A percentile compares a stretch with the other conserved stretches of the same genome.
phyloP scores from a whole-genome alignment of 2,888 invertebrate genomes.

The Acronicta aceris region DNA sequence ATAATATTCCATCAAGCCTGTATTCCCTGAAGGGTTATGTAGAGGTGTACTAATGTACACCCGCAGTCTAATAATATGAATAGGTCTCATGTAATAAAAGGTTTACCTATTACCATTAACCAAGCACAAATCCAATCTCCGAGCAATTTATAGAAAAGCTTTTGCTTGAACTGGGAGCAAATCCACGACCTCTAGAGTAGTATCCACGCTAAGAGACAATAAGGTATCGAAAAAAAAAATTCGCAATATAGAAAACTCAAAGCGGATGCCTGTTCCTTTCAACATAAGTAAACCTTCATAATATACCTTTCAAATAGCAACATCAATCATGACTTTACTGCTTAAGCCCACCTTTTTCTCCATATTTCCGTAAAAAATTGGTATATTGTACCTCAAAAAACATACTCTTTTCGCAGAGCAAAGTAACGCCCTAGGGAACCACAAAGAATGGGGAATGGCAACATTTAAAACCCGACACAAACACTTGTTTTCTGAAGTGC shows the following conservation, averaged over 20 bases:
- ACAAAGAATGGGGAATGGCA: conserved; percentile 44
- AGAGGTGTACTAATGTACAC: no score
- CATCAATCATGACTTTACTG: conserved; percentile 11
- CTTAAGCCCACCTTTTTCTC: background rate
- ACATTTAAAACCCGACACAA: conserved; percentile 43
- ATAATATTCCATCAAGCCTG: no score
- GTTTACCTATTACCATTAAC: no score
- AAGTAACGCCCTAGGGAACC: conserved; percentile 33
- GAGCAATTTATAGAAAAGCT: no score
- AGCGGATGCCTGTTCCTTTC: background rate
- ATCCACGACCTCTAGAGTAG: no score
- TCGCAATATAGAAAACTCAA: background rate
- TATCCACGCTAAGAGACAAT: no score
- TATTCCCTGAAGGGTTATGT: no score
- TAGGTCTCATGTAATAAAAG: no score
- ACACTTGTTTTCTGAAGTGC: conserved; percentile 44
- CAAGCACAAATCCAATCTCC: no score
- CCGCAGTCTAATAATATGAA: no score
- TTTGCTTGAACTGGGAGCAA: no score
- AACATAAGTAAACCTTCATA: background rate
- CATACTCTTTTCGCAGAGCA: conserved; percentile 12
- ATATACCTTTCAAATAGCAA: background rate
- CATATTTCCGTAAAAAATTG: background rate
- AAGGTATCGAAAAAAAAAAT: no score
- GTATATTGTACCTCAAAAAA: background rate